Base-by-base conservation (phyloP, 37 sponge, comb jelly and placozoan genomes). In the Petrosia ficiformis region DNA sequence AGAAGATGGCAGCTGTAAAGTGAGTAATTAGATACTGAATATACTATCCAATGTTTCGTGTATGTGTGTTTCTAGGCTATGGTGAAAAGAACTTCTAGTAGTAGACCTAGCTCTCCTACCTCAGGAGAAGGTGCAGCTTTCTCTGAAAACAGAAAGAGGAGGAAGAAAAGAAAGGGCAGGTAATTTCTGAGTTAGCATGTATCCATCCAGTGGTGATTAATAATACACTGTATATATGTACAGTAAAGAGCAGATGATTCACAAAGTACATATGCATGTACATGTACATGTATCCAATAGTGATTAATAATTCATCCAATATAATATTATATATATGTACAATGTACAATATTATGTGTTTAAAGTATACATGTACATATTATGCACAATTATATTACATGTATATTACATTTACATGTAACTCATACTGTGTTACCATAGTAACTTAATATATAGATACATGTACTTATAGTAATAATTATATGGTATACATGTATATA, bases 1-100 rank as follows among this genome's bases (percentile, higher is more conserved):
- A 30, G 89, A 87, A 26, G 92, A 91, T 36, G 89, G 80, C 25
- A 78, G 71, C 69, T 95, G 95, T 42, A 81, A 88, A 68, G 94
- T 86, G 36, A 16, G 64, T 40, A 33, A 31, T 26, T 56, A 2
- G 52, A 41, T 22, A 42, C 44, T 22, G 72, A 8, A 22, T 24
- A 38, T 11, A 24, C 71, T 6, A 5, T 22, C 32, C 38, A n/a
- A n/a, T n/a, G n/a, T n/a, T n/a, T n/a, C n/a, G n/a, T n/a, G n/a
- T n/a, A n/a, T n/a, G n/a, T 24, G 41, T 24, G 4, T 26, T 48
- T 39, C 6, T 61, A 86, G 87, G 89, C 89, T 25, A 67, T 89
- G 60, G 77, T 79, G 52, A 86, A 79, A n/a, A 68, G 86, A 1
- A 44, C 14, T 3, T 25, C 28, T 25, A 5, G 2, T 6, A 44